Conservation (phyloP, 2,113 vertebrate species). For the Clarias magur region DNA sequence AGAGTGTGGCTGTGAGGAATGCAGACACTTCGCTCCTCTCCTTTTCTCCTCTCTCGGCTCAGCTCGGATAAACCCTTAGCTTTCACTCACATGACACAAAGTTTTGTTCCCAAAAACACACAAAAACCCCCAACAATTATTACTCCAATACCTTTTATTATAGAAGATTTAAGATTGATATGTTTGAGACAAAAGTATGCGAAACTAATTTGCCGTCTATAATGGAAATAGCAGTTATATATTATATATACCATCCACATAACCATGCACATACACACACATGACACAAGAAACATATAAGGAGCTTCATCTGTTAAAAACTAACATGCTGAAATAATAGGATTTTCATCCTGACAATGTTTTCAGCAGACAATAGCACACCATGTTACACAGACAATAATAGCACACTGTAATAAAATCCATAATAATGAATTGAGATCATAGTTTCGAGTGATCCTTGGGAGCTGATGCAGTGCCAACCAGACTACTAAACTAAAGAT, state of each 20-base stretch:
- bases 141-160: not conserved
- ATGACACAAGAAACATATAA: not conserved
- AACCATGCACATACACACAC: not conserved
- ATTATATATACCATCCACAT: not conserved
- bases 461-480: not conserved
- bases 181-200: not conserved
- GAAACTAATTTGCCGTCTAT: not conserved
- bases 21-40: constrained; percentile 40
- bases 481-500: not conserved
- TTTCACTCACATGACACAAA: not conserved
- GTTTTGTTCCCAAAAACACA: not conserved
- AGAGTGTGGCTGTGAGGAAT: constrained; percentile 50
- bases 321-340: not conserved
- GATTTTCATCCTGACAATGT: not conserved
- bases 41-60: not conserved
- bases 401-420: not conserved
- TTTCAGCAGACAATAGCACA: not conserved
- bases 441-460: not conserved
- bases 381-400: not conserved
- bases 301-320: constrained; percentile 5
- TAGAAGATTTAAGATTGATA: not conserved
- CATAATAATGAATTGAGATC: not conserved
- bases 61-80: not conserved
- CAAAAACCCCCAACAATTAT: too few relatives aligned
- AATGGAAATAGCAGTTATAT: not conserved